A percentile compares a stretch with the other conserved stretches of the same genome.
Conservation (phyloP, 2,888 invertebrate species). For the Synergus itoensis region DNA sequence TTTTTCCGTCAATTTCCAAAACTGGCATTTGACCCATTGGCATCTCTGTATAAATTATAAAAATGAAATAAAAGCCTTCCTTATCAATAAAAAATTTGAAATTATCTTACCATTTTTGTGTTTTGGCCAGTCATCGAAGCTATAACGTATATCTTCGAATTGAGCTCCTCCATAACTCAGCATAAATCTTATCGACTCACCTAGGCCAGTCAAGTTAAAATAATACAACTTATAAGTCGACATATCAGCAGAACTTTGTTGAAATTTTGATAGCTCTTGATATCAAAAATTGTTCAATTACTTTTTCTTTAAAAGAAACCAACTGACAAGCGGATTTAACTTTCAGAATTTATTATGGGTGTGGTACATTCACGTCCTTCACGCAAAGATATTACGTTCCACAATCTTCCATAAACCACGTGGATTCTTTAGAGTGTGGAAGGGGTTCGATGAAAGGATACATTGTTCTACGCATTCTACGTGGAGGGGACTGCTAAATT, state of each 20-base stretch:
- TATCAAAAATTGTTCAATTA: not conserved
- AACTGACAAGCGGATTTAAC: not conserved
- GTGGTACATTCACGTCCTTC: not conserved
- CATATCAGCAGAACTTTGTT: slow-evolving; percentile 51
- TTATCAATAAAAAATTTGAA: not conserved
- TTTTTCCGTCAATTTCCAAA: slow-evolving; percentile 77
- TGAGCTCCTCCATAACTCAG: slow-evolving; percentile 72
- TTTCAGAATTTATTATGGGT: not conserved
- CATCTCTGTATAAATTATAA: slow-evolving; percentile 69
- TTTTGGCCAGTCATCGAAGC: slow-evolving; percentile 71
- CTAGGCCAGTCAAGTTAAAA: slow-evolving; percentile 76
- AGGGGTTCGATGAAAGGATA: no score
- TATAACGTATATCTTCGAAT: slow-evolving; percentile 76
- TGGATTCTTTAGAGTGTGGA: no score
- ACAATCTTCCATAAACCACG: no score
- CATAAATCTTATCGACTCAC: slow-evolving; percentile 74
- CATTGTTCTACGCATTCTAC: no score
- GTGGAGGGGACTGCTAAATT: no score
- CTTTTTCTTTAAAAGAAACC: not conserved
- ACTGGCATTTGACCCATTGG: slow-evolving; percentile 78
- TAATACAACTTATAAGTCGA: slow-evolving; percentile 75
- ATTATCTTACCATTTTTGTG: slow-evolving; percentile 62
- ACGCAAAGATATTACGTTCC: no score
- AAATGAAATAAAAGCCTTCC: not conserved
- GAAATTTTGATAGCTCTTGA: not conserved